phyloP scores from a whole-genome alignment of 2,797 vertebrate genomes.

The Falco rusticolus region DNA sequence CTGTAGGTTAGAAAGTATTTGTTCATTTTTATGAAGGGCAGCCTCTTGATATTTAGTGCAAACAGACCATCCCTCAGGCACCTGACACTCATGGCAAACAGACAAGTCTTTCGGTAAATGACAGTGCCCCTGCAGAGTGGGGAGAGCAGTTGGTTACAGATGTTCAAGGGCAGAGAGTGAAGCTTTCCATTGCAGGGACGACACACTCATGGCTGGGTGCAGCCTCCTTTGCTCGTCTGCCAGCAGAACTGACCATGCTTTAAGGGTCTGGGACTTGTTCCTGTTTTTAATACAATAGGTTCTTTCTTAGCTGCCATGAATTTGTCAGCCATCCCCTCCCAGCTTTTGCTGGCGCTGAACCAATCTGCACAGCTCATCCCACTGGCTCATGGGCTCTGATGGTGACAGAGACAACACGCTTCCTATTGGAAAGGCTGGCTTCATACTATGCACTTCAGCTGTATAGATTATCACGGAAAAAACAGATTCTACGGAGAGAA shows the following conservation, averaged over 20 bases:
- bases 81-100: constrained; percentile 75
- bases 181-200: neutral
- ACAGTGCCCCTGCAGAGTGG: constrained; percentile 63
- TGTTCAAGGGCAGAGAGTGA: constrained; percentile 44
- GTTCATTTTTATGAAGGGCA: constrained; percentile 79
- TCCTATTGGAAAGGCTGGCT: neutral
- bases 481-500: neutral
- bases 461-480: neutral
- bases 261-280: neutral
- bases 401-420: neutral
- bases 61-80: constrained; percentile 73
- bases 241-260: neutral
- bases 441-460: neutral
- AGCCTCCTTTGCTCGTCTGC: neutral
- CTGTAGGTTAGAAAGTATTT: constrained; percentile 73
- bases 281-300: neutral
- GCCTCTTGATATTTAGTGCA: constrained; percentile 75
- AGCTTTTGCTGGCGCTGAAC: neutral
- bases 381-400: neutral
- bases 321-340: neutral
- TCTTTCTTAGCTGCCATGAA: neutral
- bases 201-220: accelerated
- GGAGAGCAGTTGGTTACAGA: constrained; percentile 66
- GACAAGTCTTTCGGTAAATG: constrained; percentile 76
- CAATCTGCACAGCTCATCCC: neutral